Percentiles rank a stretch among this genome's conserved stretches.
phyloP scores from a whole-genome alignment of 2,888 invertebrate genomes.

The Caenorhabditis auriculariae region DNA sequence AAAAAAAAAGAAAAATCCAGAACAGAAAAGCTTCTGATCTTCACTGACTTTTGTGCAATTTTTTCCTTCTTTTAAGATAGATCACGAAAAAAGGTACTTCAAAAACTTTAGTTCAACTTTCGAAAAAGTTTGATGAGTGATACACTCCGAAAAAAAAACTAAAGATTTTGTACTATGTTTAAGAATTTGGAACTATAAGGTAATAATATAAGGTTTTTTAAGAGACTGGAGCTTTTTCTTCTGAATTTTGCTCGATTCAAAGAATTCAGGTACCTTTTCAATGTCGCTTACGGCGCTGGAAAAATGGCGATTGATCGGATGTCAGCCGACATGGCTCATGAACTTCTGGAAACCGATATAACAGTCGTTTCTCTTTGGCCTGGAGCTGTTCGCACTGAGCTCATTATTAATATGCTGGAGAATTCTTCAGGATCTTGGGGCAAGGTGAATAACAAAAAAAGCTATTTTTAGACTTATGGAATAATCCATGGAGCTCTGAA shows the following conservation, averaged over 20 bases:
- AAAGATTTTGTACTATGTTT: too few species aligned
- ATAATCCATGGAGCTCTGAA: too few species aligned
- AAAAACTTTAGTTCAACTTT: too few species aligned
- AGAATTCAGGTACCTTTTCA: slow-evolving; percentile 65
- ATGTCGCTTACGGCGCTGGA: slow-evolving; percentile 66
- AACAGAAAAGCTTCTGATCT: too few species aligned
- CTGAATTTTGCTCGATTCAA: background rate
- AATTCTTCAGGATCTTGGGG: slow-evolving; percentile 27
- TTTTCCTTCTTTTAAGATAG: too few species aligned
- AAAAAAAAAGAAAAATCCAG: too few species aligned
- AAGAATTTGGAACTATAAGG: background rate
- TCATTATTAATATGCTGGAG: slow-evolving; percentile 20
- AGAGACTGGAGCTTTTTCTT: background rate
- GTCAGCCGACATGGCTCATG: slow-evolving; percentile 66
- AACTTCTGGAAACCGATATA: slow-evolving; percentile 64
- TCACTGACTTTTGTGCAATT: too few species aligned
- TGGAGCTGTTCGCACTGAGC: slow-evolving; percentile 63
- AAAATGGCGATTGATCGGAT: slow-evolving; percentile 66
- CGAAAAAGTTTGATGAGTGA: too few species aligned
- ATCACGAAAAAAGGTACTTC: too few species aligned
- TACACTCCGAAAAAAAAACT: too few species aligned
- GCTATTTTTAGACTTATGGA: too few species aligned
- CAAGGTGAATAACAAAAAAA: slow-evolving; percentile 13
- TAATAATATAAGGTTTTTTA: background rate
- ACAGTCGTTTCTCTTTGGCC: slow-evolving; percentile 66